Conservation (phyloP, 2,888 invertebrate species). For the Melanotus villosus region DNA sequence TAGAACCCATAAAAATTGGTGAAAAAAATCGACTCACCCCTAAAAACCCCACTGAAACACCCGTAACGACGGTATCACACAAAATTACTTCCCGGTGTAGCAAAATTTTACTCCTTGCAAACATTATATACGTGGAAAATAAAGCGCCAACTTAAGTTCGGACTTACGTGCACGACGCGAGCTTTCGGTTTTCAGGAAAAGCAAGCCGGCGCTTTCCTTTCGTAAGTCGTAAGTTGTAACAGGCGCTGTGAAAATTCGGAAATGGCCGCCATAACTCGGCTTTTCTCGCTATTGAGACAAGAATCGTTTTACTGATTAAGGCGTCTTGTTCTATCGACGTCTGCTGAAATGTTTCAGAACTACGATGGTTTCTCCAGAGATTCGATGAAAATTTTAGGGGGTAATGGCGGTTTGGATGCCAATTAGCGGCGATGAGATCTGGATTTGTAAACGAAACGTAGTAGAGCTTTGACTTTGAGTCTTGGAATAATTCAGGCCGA, state of each 20-base stretch:
- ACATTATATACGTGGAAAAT: slow-evolving; percentile 42
- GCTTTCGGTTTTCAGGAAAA: slow-evolving; percentile 27
- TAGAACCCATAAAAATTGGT: too few species aligned
- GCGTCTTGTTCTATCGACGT: slow-evolving; percentile 22
- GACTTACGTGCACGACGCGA: slow-evolving; percentile 30
- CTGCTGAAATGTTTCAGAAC: neutral
- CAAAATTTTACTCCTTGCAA: slow-evolving; percentile 40
- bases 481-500: too few species aligned
- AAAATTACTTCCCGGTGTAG: slow-evolving; percentile 35
- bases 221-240: slow-evolving; percentile 22
- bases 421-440: neutral
- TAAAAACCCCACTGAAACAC: slow-evolving; percentile 4
- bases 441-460: neutral
- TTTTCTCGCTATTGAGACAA: slow-evolving; percentile 18
- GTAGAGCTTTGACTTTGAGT: neutral
- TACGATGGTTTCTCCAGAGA: too few species aligned
- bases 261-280: slow-evolving; percentile 26
- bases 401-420: slow-evolving; percentile 5
- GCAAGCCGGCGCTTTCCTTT: neutral
- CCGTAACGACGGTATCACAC: slow-evolving; percentile 26
- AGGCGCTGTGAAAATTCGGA: slow-evolving; percentile 18
- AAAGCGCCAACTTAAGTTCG: neutral
- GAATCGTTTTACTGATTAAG: slow-evolving; percentile 4
- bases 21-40: slow-evolving; percentile 38
- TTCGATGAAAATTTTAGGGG: neutral